phyloP scores from a whole-genome alignment of 2,888 invertebrate genomes.

The Esperia sulphurella region DNA sequence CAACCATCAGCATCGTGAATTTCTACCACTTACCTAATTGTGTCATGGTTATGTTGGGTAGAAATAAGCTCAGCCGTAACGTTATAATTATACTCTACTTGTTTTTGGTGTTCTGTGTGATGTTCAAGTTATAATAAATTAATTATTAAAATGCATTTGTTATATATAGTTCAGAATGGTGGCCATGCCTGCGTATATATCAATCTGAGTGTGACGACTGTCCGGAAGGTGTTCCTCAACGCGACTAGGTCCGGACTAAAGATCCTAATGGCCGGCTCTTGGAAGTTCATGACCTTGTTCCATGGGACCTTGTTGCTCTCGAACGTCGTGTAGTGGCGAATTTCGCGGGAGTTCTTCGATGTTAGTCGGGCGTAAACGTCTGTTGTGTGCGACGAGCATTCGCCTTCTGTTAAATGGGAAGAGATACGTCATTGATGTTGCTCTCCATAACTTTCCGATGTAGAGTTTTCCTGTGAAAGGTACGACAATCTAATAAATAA shows the following conservation, averaged over 20 bases:
- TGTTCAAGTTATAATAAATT: too few relatives aligned
- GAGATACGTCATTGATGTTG: neutral
- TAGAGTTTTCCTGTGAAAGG: too few relatives aligned
- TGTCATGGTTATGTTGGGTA: too few relatives aligned
- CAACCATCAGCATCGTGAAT: too few relatives aligned
- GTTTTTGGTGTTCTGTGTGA: too few relatives aligned
- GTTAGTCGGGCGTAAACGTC: conserved; percentile 47
- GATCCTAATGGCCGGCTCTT: conserved; percentile 68
- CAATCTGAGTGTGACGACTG: conserved; percentile 65
- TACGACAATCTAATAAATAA: too few relatives aligned
- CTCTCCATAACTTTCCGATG: too few relatives aligned
- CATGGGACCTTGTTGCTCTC: conserved; percentile 73
- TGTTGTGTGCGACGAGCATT: conserved; percentile 17
- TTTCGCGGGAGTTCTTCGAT: conserved; percentile 41
- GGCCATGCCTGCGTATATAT: conserved; percentile 75
- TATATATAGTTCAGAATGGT: too few relatives aligned
- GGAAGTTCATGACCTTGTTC: conserved; percentile 75
- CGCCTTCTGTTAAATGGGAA: neutral
- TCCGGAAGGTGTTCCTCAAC: conserved; percentile 77
- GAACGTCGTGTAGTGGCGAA: conserved; percentile 60
- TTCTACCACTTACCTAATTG: too few relatives aligned
- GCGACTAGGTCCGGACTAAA: conserved; percentile 70
- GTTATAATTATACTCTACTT: too few relatives aligned
- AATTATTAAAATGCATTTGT: too few relatives aligned
- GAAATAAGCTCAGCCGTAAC: too few relatives aligned